Evolutionary conservation across 2,113 vertebrate genomes (phyloP), one percentile per base, ranked within the genome.

Genomic region (Tupaia tana): DNA sequence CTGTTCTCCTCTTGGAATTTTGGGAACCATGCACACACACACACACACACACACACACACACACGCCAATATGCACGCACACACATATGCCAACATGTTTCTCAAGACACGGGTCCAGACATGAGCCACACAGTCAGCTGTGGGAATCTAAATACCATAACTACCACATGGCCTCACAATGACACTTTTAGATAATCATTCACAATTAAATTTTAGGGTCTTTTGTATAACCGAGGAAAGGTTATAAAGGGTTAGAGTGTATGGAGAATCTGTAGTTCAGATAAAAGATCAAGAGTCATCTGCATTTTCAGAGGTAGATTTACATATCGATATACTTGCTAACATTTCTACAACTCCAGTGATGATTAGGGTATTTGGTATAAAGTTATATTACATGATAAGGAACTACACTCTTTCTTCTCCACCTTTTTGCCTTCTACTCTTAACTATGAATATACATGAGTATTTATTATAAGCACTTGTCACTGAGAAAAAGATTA

Each of bases 381-480:
- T 27, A 15, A 69, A 58, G 82, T 83, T 56, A 70, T 71, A 31
- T 74, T 63, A 29, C 18, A 63, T 31, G 34, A 82, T 81, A 24
- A 81, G 52, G 86, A 85, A 80, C 16, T 61, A 34, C 2, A 27
- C 14, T 58, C 25, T 34, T 80, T 78, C 19, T 61, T 82, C 64
- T 78, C 64, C 22, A 71, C 58, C 22, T 19, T 77, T 56, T 77
- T 75, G 54, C 54, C 29, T 90, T 56, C 56, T 4, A 75, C 83
- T 91, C 43, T 34, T 25, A 66, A 58, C 75, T 87, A 83, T 54
- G 90, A 86, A 93, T 70, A 58, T 43, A 87, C 71, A 77, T 71
- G 58, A 83, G n/a, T 56, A 1, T 74, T 66, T 58, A 77, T 29
- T 66, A 78, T 19, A 83, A 71, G 7, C 20, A 24, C n/a, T 82